These are phyloP conservation scores for Conger conger DNA, from an alignment of 2,113 vertebrate genomes.

Conservation along the genomic window DNA sequence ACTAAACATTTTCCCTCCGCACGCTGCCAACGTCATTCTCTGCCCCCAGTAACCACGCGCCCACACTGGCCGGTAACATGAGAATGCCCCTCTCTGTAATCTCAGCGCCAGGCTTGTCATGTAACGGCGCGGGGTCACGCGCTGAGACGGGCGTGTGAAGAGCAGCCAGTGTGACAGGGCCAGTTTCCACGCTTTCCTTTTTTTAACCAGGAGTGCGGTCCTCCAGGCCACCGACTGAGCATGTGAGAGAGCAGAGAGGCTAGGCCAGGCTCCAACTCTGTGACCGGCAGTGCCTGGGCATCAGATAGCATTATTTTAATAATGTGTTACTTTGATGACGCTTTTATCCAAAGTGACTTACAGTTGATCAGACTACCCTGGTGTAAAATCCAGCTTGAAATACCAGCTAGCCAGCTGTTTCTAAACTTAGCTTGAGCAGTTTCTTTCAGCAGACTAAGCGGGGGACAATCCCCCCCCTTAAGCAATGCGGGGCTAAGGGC, in stretches of 20 bases:
- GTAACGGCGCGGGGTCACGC: constrained; percentile 53
- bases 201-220: background rate
- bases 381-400: too few species aligned
- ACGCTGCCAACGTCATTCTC: constrained; percentile 10
- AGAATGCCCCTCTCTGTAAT: constrained; percentile 44
- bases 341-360: too few species aligned
- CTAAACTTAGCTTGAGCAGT: too few species aligned
- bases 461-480: too few species aligned
- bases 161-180: constrained; percentile 53
- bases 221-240: background rate
- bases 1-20: constrained; percentile 36
- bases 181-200: constrained; percentile 52
- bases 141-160: constrained; percentile 40
- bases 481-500: too few species aligned
- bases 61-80: constrained; percentile 35
- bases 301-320: too few species aligned
- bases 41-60: background rate
- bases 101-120: constrained; percentile 42
- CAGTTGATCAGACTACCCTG: too few species aligned
- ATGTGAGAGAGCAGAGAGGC: background rate
- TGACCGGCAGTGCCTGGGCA: background rate
- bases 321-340: too few species aligned
- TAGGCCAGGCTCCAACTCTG: background rate
- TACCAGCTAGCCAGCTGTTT: too few species aligned
- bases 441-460: too few species aligned